Evolutionary conservation across 2,113 vertebrate genomes (phyloP).

Genomic region (Salvelinus sp.): DNA sequence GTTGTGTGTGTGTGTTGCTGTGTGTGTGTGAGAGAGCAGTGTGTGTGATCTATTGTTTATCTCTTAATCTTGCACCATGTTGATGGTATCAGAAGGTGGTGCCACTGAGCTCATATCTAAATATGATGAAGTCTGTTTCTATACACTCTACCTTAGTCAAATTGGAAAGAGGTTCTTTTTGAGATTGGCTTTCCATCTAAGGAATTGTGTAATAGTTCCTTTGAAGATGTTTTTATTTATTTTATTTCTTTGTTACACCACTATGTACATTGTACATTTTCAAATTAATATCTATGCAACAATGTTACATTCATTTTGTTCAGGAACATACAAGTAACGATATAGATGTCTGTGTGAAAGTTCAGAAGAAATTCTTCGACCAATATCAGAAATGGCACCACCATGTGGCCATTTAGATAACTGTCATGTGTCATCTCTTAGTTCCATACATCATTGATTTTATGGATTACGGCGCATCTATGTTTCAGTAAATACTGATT

Average conservation of each 20-base stretch:
- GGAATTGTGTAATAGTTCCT: too few species aligned
- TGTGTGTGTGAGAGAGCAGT: neutral
- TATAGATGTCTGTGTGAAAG: neutral
- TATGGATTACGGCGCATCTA: neutral
- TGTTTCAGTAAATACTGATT: neutral
- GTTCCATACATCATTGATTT: neutral
- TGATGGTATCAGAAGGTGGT: constrained; percentile 20
- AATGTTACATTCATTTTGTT: neutral
- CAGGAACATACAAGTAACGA: neutral
- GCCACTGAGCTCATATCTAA: constrained; percentile 12
- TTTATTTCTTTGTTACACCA: neutral
- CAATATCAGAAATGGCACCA: constrained; percentile 57
- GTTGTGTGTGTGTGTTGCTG: too few species aligned
- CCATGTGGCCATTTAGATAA: constrained; percentile 55
- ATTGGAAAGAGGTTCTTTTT: neutral
- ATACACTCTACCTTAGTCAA: neutral
- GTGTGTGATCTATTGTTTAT: neutral
- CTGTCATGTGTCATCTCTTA: neutral
- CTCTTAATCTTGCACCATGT: neutral
- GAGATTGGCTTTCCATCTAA: neutral
- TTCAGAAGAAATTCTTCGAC: neutral
- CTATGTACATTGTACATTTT: neutral
- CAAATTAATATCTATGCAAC: neutral
- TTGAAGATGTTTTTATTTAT: neutral
- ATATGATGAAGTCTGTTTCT: neutral